A percentile compares a stretch with the other conserved stretches of the same genome.
phyloP scores from a whole-genome alignment of 2,113 vertebrate species.

The Dicentrarchus labrax region DNA sequence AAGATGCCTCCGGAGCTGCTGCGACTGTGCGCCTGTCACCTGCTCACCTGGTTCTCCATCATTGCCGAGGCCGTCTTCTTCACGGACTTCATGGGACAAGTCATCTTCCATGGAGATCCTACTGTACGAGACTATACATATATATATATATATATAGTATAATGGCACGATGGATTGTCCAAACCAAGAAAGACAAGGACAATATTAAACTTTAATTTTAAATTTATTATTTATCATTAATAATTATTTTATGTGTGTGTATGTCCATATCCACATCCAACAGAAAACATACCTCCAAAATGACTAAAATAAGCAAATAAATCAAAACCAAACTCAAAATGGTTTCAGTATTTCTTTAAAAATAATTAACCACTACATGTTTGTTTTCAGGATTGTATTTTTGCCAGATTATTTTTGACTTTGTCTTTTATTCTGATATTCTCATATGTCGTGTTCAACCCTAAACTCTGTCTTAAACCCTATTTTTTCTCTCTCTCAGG shows the following conservation, averaged over 20 bases:
- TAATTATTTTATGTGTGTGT: no score
- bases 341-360: no score
- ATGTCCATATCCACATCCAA: no score
- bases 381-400: background rate
- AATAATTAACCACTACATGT: background rate
- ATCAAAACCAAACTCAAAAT: background rate
- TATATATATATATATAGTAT: background rate
- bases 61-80: conserved; percentile 97
- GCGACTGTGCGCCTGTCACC: conserved; percentile 93
- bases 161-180: background rate
- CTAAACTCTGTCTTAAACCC: no score
- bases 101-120: conserved; percentile 94
- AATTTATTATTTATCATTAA: no score
- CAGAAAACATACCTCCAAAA: background rate
- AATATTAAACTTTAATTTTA: no score
- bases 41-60: conserved; percentile 97
- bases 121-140: conserved; percentile 84
- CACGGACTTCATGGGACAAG: conserved; percentile 99
- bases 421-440: background rate
- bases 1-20: conserved; percentile 95
- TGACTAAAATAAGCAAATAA: background rate
- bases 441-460: no score
- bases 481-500: conserved; percentile 77
- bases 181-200: background rate
- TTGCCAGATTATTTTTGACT: background rate